Percentiles rank a stretch among this genome's conserved stretches.
Conservation (phyloP, 2,113 vertebrate genomes). For the Tonatia bakeri region DNA sequence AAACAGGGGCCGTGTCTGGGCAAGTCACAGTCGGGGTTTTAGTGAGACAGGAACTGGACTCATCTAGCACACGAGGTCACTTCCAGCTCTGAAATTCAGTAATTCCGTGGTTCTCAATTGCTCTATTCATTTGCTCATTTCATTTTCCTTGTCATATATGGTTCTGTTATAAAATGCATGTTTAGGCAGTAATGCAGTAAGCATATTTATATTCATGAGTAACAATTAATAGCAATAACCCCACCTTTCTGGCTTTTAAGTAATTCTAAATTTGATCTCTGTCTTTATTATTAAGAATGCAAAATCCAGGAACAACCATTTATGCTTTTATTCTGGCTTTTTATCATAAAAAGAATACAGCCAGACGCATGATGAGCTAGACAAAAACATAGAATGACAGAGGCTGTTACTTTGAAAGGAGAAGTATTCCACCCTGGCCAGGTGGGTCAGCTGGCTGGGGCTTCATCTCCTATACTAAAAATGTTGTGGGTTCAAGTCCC, state of each 20-base stretch:
- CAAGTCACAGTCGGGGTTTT: neutral
- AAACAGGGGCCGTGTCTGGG: neutral
- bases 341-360: neutral
- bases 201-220: neutral
- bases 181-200: slow-evolving; percentile 28
- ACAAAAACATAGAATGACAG: neutral
- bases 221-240: neutral
- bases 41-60: neutral
- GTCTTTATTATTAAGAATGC: neutral
- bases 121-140: neutral
- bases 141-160: neutral
- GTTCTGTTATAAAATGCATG: slow-evolving; percentile 12
- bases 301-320: neutral
- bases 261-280: neutral
- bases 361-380: neutral
- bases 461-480: too few species aligned
- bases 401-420: neutral
- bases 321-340: neutral
- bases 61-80: neutral
- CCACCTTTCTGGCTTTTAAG: neutral
- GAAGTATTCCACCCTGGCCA: neutral
- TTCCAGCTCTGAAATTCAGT: neutral
- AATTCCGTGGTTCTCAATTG: slow-evolving; percentile 18
- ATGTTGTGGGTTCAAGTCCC: too few species aligned
- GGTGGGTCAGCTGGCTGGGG: too few species aligned